Percentiles rank a stretch among this genome's conserved stretches.
Conservation (phyloP, 2,113 vertebrate species). For the Formicarius rufipectus region DNA sequence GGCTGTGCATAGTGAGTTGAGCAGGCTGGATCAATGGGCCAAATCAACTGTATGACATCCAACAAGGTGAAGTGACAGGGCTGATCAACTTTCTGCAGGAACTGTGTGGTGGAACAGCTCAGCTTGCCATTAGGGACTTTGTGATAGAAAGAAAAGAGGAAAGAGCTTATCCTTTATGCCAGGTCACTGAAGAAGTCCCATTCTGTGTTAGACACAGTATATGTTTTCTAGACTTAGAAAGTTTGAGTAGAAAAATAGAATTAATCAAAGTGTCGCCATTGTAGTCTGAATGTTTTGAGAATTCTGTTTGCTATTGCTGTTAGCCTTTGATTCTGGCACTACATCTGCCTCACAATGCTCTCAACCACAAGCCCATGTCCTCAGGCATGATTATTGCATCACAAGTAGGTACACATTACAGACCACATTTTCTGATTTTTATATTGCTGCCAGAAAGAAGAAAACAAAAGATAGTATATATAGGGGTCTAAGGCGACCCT, state of each 20-base stretch:
- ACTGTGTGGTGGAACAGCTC: neutral
- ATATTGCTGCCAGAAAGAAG: neutral
- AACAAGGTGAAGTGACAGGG: neutral
- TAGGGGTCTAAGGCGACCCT: accelerated
- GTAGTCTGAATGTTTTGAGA: neutral
- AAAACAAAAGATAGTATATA: neutral
- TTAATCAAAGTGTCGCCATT: neutral
- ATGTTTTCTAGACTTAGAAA: neutral
- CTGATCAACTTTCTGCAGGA: neutral
- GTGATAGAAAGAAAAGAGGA: neutral
- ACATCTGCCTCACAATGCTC: too few species aligned
- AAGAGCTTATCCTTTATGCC: neutral
- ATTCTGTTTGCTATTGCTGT: neutral
- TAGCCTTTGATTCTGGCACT: neutral
- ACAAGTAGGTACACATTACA: neutral
- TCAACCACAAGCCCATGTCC: neutral
- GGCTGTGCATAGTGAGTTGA: neutral
- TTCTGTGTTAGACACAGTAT: neutral
- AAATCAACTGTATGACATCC: neutral
- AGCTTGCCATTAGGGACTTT: neutral
- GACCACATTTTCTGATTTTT: neutral
- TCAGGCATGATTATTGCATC: neutral
- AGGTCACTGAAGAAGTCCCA: neutral
- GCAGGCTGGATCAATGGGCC: neutral
- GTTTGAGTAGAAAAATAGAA: neutral